These are phyloP conservation scores for Chelidonichthys spinosus DNA, from an alignment of 2,797 vertebrate genomes.

Conservation along the genomic window DNA sequence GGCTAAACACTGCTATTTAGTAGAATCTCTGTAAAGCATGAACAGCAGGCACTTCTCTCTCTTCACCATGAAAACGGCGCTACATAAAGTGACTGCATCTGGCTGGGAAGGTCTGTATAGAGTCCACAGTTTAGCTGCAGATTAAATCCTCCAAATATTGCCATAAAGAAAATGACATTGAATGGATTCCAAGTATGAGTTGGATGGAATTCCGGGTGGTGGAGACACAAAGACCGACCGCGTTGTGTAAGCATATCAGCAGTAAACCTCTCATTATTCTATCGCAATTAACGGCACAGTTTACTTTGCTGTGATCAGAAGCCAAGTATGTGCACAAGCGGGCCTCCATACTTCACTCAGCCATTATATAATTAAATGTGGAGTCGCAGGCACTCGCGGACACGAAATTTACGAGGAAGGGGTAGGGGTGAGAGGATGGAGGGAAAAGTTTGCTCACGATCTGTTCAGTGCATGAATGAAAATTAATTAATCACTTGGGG, in stretches of 20 bases:
- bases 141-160: constrained; percentile 27
- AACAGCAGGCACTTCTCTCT: constrained; percentile 1
- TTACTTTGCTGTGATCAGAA: constrained; percentile 72
- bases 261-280: constrained; percentile 59
- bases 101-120: neutral
- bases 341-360: constrained; percentile 63
- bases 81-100: constrained; percentile 2
- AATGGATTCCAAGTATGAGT: constrained; percentile 17
- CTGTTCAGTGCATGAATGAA: constrained; percentile 77
- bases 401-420: constrained; percentile 76
- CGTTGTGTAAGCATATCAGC: constrained; percentile 55
- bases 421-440: constrained; percentile 29
- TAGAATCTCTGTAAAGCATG: constrained; percentile 3
- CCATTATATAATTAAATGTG: constrained; percentile 77
- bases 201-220: constrained; percentile 32
- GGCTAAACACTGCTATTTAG: neutral
- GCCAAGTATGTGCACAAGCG: constrained; percentile 69
- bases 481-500: constrained; percentile 83
- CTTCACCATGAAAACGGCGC: neutral
- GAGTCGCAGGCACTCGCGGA: constrained; percentile 62
- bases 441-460: constrained; percentile 60
- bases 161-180: constrained; percentile 13
- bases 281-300: constrained; percentile 65
- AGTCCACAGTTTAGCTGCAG: constrained; percentile 7
- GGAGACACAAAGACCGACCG: constrained; percentile 21